Evolutionary conservation across 2,888 invertebrate genomes (phyloP).

Genomic region (Polietes domitor): DNA sequence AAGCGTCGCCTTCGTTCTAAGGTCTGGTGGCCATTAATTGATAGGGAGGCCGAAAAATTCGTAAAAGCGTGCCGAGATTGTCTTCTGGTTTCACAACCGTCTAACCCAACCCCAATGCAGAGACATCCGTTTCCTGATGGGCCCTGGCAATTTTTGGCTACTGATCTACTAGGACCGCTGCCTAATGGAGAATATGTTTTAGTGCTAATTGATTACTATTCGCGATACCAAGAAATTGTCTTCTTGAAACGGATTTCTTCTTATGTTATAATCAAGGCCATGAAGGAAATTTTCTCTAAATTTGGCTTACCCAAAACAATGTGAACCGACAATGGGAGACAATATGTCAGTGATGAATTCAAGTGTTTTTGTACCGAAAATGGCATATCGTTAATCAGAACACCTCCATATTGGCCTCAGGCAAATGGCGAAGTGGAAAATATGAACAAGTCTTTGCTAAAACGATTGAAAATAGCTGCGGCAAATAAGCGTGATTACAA

Average conservation of each 20-base stretch:
- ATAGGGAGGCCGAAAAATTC: constrained; percentile 31
- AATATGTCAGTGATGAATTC: constrained; percentile 65
- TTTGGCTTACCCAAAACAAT: constrained; percentile 60
- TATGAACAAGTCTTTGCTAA: constrained; percentile 51
- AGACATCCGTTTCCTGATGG: constrained; percentile 45
- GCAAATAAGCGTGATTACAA: constrained; percentile 40
- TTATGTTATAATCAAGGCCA: constrained; percentile 49
- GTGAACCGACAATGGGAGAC: constrained; percentile 65
- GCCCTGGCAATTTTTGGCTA: constrained; percentile 44
- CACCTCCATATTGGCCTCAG: constrained; percentile 44
- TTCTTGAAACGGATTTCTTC: constrained; percentile 52
- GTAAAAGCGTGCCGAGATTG: constrained; percentile 47
- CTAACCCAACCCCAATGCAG: constrained; percentile 26
- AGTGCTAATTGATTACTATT: constrained; percentile 62
- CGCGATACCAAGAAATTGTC: constrained; percentile 49
- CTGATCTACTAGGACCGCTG: constrained; percentile 52
- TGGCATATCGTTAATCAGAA: constrained; percentile 58
- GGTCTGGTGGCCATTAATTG: constrained; percentile 48
- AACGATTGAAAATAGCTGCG: constrained; percentile 49
- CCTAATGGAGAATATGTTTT: constrained; percentile 58
- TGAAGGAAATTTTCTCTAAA: constrained; percentile 57
- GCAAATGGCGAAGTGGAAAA: constrained; percentile 58
- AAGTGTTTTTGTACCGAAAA: constrained; percentile 57
- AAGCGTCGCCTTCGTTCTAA: constrained; percentile 47
- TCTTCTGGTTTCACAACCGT: constrained; percentile 31